Evolutionary conservation across 2,888 invertebrate genomes (phyloP), one percentile per base, ranked within the genome.

Genomic region (Cenopis cana): DNA sequence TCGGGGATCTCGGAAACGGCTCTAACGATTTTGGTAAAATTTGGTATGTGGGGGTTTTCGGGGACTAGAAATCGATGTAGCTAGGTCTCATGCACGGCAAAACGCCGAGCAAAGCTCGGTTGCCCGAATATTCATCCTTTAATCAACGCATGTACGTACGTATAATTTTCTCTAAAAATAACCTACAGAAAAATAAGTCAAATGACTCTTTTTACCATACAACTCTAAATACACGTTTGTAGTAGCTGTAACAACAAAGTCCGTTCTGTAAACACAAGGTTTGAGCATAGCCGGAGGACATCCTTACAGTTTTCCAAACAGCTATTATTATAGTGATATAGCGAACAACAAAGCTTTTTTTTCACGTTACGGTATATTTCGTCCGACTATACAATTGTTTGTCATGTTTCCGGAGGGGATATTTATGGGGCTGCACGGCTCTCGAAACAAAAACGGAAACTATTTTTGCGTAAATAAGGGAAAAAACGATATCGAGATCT

Each of bases 341-440:
- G 56, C 55, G 36, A 66, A 61, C 67, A 56, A 71, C 65, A 71
- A 66, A 71, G 71, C 67, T 55, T 71, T 71, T 81, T 79, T 78
- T 76, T 77, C 24, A 78, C 76, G 80, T 78, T 79, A 79, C 77
- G 78, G 75, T 78, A 80, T 83, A 84, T 86, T 86, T 86, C 83
- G 82, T 81, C 78, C 80, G 76, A 83, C 83, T 81, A 81, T 82
- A 83, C 85, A 84, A 87, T 88, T 86, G 88, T 87, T 86, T 85
- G 87, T 85, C 85, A 87, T 84, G 85, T 84, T 86, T 88, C 88
- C 87, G 87, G 83, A 76, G 78, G 77, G 80, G 78, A 82, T 81
- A 86, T 88, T 88, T 87, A 88, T 85, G 80, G 82, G 81, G 73
- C 74, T 79, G 81, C 83, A 81, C 77, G 77, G 79, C 80, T 78